phyloP scores from a whole-genome alignment of 2,797 vertebrate species.

The Crax fasciolata region DNA sequence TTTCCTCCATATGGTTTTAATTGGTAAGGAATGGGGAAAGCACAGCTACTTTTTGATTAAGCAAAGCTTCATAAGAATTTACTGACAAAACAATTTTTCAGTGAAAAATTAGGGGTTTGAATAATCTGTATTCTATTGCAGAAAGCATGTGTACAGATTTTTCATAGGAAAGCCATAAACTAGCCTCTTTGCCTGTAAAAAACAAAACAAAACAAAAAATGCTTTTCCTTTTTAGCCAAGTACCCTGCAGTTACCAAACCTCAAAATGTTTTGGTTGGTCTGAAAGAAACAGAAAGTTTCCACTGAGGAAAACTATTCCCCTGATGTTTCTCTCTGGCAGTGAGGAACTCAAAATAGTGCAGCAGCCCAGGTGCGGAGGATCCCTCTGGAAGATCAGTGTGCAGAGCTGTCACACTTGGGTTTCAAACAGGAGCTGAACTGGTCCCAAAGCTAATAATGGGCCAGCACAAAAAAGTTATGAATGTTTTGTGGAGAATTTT shows the following conservation, averaged over 20 bases:
- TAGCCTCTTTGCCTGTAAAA: not conserved
- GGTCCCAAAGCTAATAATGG: not conserved
- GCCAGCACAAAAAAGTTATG: constrained; percentile 32
- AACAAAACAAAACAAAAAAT: not conserved
- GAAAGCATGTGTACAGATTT: constrained; percentile 1
- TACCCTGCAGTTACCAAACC: constrained; percentile 19
- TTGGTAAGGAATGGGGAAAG: constrained; percentile 22
- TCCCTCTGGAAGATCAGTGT: not conserved
- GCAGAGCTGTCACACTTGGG: not conserved
- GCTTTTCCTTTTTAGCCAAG: not conserved
- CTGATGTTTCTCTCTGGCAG: not conserved
- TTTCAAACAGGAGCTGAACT: constrained; percentile 35
- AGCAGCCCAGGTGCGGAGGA: constrained; percentile 15
- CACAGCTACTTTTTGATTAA: constrained; percentile 17
- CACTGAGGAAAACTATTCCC: not conserved
- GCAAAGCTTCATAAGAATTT: not conserved
- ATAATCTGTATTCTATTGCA: constrained; percentile 8
- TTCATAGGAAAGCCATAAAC: constrained; percentile 22
- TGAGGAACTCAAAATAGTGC: not conserved
- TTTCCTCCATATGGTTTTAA: not conserved
- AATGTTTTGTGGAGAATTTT: constrained; percentile 55
- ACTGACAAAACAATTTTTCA: constrained; percentile 32
- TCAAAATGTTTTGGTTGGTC: not conserved
- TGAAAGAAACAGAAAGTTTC: constrained; percentile 31
- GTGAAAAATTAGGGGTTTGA: constrained; percentile 21